Percentiles rank a stretch among this genome's conserved stretches.
Conservation (phyloP, 2,113 vertebrate genomes). For the Corydoras maculifer region DNA sequence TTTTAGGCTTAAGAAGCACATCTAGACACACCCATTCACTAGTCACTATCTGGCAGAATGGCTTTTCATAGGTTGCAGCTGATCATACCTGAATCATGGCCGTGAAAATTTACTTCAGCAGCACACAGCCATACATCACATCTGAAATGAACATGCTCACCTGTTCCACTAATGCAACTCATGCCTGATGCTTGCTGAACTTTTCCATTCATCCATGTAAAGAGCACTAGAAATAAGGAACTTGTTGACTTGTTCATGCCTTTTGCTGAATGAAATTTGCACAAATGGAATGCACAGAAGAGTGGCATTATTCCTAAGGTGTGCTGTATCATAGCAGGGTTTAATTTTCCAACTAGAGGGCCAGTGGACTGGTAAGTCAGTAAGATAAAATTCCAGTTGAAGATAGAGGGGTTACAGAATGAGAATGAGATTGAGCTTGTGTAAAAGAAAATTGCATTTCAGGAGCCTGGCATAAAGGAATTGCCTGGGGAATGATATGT, state of each 20-base stretch:
- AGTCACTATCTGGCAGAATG: slow-evolving; percentile 36
- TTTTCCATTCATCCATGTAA: too few relatives aligned
- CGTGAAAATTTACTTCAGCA: slow-evolving; percentile 8
- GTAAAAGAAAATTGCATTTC: neutral
- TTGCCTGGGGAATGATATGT: too few relatives aligned
- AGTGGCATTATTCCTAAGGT: slow-evolving; percentile 14
- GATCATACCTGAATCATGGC: slow-evolving; percentile 38
- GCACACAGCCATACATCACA: slow-evolving; percentile 30
- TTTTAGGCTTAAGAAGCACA: slow-evolving; percentile 1
- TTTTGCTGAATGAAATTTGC: slow-evolving; percentile 38
- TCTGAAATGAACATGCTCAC: too few relatives aligned
- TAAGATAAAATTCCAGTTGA: neutral
- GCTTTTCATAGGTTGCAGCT: slow-evolving; percentile 40
- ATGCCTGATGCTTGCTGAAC: too few relatives aligned
- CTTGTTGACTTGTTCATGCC: slow-evolving; percentile 13
- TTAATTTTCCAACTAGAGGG: slow-evolving; percentile 24
- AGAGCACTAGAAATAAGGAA: too few relatives aligned
- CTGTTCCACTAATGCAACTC: too few relatives aligned
- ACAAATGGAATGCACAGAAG: slow-evolving; percentile 37
- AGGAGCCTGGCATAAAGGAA: too few relatives aligned
- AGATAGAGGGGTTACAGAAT: slow-evolving; percentile 1
- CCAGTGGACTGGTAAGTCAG: slow-evolving; percentile 50
- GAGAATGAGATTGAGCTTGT: neutral
- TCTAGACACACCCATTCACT: slow-evolving; percentile 21
- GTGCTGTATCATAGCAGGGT: slow-evolving; percentile 20